Base-by-base conservation (phyloP, 2,797 vertebrate genomes). In the Scyliorhinus canicula region DNA sequence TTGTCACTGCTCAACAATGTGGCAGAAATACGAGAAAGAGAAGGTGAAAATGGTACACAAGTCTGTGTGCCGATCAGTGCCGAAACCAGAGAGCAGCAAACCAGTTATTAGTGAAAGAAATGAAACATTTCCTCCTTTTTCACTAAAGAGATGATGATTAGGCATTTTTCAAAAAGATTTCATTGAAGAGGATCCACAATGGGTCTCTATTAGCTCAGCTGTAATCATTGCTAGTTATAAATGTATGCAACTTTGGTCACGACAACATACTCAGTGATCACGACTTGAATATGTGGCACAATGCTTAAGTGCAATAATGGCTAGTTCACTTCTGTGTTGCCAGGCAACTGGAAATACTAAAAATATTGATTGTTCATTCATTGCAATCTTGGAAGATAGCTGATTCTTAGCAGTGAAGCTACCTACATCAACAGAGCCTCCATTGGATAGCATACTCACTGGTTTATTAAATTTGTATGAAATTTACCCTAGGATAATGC, bases 271-370 rank as follows among this genome's bases (percentile, higher is more conserved):
- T 26, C 40, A 44, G 63, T 5, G n/a, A 91, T 91, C 88, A 91
- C 88, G 88, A 91, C 88, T 91, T 91, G 65, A 65, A 91, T 44
- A n/a, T 63, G 57, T 91, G 88, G 60, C 60, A 91, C 40, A 91
- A 44, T 40, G 24, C n/a, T 91, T 65, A 65, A 40, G 88, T 91
- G 88, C 60, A 57, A n/a, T 63, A 16, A 90, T 90, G 16, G 55
- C 86, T 44, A 44, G 57, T 44, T 40, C 7, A 21, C 21, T 44
- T 28, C 88, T 91, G n/a, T 44, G 88, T 91, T 91, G 88, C 88
- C 60, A 91, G 60, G 88, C 88, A 28, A 91, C 88, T 82, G 60
- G 65, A 91, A 91, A 91, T 65, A 26, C n/a, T 91, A 40, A 21
- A 60, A 65, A 91, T 65, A 44, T 65, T 65, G 57, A 91, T 44